phyloP scores from a whole-genome alignment of 2,797 vertebrate species.

The Mus caroli region DNA sequence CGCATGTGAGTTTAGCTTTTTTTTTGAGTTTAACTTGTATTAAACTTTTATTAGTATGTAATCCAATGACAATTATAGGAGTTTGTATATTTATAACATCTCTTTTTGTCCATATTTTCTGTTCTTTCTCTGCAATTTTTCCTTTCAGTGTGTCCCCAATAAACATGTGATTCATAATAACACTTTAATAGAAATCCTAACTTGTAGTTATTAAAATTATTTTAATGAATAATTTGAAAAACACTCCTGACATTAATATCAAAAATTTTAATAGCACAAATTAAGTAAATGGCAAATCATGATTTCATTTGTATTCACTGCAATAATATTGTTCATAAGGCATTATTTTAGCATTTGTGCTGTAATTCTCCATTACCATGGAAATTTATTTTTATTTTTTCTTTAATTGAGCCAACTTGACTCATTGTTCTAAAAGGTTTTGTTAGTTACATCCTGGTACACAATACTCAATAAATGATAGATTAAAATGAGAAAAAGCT shows the following conservation, averaged over 20 bases:
- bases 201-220: constrained; percentile 76
- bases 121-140: constrained; percentile 8
- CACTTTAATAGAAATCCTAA: constrained; percentile 59
- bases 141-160: not conserved
- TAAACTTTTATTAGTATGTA: not conserved
- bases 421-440: constrained; percentile 72
- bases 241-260: constrained; percentile 72
- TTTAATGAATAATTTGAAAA: constrained; percentile 78
- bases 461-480: constrained; percentile 3
- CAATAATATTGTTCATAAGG: constrained; percentile 74
- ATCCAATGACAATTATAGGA: not conserved
- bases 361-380: constrained; percentile 74
- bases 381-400: constrained; percentile 83
- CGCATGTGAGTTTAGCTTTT: not conserved
- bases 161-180: constrained; percentile 63
- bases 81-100: not conserved
- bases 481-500: not conserved
- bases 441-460: constrained; percentile 15
- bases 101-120: not conserved
- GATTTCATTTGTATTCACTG: constrained; percentile 81
- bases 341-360: constrained; percentile 77
- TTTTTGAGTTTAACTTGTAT: constrained; percentile 1
- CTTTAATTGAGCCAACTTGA: constrained; percentile 77
- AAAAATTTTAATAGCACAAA: constrained; percentile 77
- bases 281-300: constrained; percentile 81